phyloP scores from a whole-genome alignment of 23 tunicate genomes.

The Phallusia fumigata region DNA sequence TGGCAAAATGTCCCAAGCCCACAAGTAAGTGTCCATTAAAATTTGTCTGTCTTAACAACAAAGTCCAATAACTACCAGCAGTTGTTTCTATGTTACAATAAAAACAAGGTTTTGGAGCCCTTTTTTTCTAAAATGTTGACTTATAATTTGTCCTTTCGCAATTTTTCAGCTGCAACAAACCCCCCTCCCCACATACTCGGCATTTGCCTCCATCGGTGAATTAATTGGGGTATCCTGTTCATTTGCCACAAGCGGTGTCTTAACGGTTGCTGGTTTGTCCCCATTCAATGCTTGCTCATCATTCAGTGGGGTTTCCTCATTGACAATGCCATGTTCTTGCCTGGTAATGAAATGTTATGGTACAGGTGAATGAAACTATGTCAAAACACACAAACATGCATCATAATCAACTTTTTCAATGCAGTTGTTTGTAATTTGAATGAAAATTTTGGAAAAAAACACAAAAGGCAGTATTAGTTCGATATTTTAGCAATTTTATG shows the following conservation, averaged over 20 bases:
- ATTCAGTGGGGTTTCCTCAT: not conserved
- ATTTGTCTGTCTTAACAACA: no score
- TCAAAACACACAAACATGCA: not conserved
- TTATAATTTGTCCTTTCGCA: no score
- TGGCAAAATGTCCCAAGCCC: no score
- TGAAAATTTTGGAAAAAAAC: no score
- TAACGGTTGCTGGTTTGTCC: not conserved
- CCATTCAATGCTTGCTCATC: not conserved
- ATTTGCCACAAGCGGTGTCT: not conserved
- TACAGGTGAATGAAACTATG: not conserved
- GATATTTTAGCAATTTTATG: not conserved
- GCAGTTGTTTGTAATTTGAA: no score
- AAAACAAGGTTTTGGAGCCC: no score
- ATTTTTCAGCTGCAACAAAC: no score
- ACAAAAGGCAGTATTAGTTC: not conserved
- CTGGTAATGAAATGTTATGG: not conserved
- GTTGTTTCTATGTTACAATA: no score
- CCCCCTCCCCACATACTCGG: not conserved
- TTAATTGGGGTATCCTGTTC: not conserved
- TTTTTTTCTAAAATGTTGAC: no score
- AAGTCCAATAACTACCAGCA: no score
- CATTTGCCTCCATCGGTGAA: not conserved
- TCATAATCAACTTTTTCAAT: no score
- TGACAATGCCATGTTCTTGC: conserved; percentile 7
- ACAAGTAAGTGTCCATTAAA: no score